phyloP scores from a whole-genome alignment of 1,140 invertebrate species.

The Drosophila pseudoananassae region DNA sequence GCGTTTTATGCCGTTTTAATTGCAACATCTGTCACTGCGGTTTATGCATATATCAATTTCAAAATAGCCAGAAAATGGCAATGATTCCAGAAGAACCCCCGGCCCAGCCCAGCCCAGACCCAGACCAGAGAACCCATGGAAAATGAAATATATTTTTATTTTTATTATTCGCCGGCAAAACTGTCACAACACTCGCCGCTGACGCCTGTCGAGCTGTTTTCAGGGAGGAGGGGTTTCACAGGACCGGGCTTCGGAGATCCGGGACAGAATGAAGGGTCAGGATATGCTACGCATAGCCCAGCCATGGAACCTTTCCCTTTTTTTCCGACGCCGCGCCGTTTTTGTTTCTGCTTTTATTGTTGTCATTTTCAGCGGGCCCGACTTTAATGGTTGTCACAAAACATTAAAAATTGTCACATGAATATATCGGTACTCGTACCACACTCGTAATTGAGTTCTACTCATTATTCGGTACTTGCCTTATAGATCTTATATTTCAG shows the following conservation, averaged over 20 bases:
- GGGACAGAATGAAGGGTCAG: conserved; percentile 37
- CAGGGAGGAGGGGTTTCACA: conserved; percentile 20
- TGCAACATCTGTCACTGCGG: conserved; percentile 84
- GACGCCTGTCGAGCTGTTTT: conserved; percentile 47
- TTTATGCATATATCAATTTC: conserved; percentile 83
- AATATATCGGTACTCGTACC: conserved; percentile 41
- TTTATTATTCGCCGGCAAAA: conserved; percentile 71
- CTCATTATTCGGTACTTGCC: conserved; percentile 50
- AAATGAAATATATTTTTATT: conserved; percentile 81
- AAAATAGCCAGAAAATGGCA: conserved; percentile 74
- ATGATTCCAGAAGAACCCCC: conserved; percentile 31
- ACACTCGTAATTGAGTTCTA: conserved; percentile 66
- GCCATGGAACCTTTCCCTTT: conserved; percentile 28
- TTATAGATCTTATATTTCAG: not conserved
- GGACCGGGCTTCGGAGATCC: conserved; percentile 10
- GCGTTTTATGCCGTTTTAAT: conserved; percentile 83
- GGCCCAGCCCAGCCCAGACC: not conserved
- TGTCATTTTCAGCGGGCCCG: conserved; percentile 69
- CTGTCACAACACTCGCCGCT: conserved; percentile 71
- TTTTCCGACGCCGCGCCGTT: conserved; percentile 16
- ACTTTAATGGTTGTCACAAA: conserved; percentile 75
- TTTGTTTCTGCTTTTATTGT: conserved; percentile 54
- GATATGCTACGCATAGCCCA: conserved; percentile 52
- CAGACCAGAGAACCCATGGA: conserved; percentile 50
- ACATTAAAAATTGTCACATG: conserved; percentile 79